These are phyloP conservation scores for Cordilura impudica DNA, from an alignment of 2,888 invertebrate species.

Conservation along the genomic window DNA sequence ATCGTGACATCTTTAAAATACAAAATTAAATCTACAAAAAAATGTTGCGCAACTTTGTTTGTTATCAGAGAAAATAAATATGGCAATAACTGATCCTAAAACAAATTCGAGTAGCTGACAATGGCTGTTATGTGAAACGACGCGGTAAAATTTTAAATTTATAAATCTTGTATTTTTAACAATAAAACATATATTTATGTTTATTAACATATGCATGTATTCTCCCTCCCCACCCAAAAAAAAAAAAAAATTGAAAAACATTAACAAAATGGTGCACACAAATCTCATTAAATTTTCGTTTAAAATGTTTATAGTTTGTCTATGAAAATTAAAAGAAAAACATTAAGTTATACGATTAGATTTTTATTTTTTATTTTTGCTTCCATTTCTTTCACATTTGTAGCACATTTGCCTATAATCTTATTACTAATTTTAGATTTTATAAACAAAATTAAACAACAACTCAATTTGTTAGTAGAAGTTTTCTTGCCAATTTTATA, in stretches of 20 bases:
- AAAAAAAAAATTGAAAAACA: not conserved
- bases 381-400: not conserved
- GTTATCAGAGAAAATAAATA: not conserved
- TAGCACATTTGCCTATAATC: not conserved
- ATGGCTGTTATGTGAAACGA: not conserved
- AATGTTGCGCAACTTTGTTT: not conserved
- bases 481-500: not conserved
- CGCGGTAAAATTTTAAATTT: not conserved
- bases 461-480: not conserved
- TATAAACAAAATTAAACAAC: not conserved
- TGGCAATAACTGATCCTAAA: too few species aligned
- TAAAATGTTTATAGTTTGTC: not conserved
- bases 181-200: not conserved
- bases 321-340: not conserved
- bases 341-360: not conserved
- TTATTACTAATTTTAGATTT: not conserved
- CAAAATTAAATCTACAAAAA: not conserved
- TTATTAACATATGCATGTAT: not conserved
- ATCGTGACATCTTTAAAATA: conserved; percentile 17
- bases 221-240: not conserved
- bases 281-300: not conserved
- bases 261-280: not conserved
- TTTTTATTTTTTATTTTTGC: too few species aligned
- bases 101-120: too few species aligned
- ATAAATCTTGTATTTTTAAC: not conserved